Evolutionary conservation across 2,113 vertebrate genomes (phyloP).

Genomic region (Hiodon alosoides): DNA sequence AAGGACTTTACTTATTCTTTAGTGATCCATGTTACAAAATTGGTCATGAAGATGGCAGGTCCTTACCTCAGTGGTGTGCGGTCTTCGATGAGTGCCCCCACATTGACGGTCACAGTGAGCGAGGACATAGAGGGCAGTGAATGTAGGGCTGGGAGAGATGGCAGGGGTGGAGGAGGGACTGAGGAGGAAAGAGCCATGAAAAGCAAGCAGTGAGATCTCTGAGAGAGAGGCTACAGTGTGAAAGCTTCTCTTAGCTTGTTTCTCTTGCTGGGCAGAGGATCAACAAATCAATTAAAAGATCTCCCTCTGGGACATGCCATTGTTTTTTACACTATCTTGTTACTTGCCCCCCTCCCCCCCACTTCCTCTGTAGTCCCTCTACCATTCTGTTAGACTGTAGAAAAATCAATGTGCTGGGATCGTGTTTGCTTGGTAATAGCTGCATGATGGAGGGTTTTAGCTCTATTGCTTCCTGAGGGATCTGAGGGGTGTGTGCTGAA

Average conservation of each 20-base stretch:
- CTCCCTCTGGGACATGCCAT: slow-evolving; percentile 21
- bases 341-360: slow-evolving; percentile 1
- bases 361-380: not conserved
- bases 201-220: not conserved
- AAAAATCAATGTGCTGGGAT: slow-evolving; percentile 63
- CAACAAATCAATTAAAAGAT: slow-evolving; percentile 28
- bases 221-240: not conserved
- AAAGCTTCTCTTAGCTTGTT: not conserved
- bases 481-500: slow-evolving; percentile 48
- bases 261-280: slow-evolving; percentile 23
- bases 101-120: not conserved
- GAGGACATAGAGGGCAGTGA: not conserved
- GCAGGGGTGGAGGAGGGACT: not conserved
- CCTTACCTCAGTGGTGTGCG: not conserved
- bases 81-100: not conserved
- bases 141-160: not conserved
- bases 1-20: no score
- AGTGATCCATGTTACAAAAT: no score
- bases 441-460: slow-evolving; percentile 33
- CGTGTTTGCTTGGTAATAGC: slow-evolving; percentile 57
- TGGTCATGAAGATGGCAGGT: no score
- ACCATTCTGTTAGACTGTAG: slow-evolving; percentile 21
- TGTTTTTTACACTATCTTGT: slow-evolving; percentile 23
- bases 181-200: not conserved
- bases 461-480: slow-evolving; percentile 48